These are phyloP conservation scores for Bombycilla garrulus DNA, from an alignment of 2,113 vertebrate genomes.

Conservation along the genomic window DNA sequence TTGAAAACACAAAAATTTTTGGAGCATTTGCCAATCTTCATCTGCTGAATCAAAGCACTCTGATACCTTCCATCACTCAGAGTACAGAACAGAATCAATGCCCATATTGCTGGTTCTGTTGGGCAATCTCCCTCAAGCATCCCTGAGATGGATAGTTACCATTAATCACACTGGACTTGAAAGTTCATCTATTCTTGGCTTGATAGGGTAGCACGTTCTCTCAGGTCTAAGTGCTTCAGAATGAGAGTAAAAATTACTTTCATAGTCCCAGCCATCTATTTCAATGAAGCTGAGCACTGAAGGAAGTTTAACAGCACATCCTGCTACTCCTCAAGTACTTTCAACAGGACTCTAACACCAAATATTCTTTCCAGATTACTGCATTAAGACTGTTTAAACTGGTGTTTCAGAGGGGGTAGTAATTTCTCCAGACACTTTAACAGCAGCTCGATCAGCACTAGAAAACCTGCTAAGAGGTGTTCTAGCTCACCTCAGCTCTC, in stretches of 20 bases:
- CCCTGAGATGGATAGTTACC: not conserved
- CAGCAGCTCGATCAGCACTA: not conserved
- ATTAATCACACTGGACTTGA: not conserved
- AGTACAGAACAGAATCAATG: slow-evolving; percentile 1
- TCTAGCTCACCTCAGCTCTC: not conserved
- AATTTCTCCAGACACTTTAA: not conserved
- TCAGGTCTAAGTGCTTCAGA: slow-evolving; percentile 37
- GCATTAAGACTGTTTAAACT: not conserved
- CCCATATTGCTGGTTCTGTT: not conserved
- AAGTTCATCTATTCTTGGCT: slow-evolving; percentile 19
- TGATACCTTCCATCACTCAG: not conserved
- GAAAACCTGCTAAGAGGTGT: not conserved
- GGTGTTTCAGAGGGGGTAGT: accelerated
- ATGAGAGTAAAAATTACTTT: slow-evolving; percentile 40
- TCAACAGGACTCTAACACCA: accelerated
- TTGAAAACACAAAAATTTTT: not conserved
- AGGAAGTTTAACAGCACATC: not conserved
- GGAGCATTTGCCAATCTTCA: not conserved
- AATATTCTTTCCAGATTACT: not conserved
- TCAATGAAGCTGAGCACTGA: not conserved
- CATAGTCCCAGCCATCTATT: not conserved
- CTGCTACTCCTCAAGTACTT: not conserved
- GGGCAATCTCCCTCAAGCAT: not conserved
- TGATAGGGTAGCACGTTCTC: slow-evolving; percentile 13
- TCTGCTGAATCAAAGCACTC: not conserved